Evolutionary conservation across 2,113 vertebrate genomes (phyloP).

Genomic region (Syngnathus floridae): DNA sequence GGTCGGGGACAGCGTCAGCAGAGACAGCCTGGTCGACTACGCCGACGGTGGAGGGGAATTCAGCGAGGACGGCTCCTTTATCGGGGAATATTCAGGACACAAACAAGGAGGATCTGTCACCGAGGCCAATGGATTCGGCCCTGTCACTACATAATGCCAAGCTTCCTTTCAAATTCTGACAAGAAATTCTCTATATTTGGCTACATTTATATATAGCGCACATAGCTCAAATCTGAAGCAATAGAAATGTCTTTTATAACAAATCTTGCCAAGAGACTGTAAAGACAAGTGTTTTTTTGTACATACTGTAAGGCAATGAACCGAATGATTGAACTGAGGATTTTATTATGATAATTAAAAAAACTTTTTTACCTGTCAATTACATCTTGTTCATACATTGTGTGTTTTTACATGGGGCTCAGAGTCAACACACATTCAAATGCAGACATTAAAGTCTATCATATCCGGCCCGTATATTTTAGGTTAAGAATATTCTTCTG

Average conservation of each 20-base stretch:
- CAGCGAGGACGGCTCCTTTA: slow-evolving; percentile 72
- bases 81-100: slow-evolving; percentile 62
- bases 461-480: neutral
- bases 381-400: neutral
- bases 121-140: slow-evolving; percentile 40
- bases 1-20: slow-evolving; percentile 51
- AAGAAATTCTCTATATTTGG: slow-evolving; percentile 19
- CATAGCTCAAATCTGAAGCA: slow-evolving; percentile 18
- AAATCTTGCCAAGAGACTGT: slow-evolving; percentile 11
- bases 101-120: slow-evolving; percentile 40
- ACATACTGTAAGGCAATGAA: slow-evolving; percentile 36
- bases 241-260: slow-evolving; percentile 22
- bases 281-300: slow-evolving; percentile 17
- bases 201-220: slow-evolving; percentile 11
- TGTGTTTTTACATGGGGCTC: neutral
- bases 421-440: neutral
- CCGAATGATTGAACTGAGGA: slow-evolving; percentile 17
- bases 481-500: neutral
- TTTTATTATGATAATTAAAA: slow-evolving; percentile 21
- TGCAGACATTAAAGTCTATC: neutral
- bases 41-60: slow-evolving; percentile 58
- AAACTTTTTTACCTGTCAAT: slow-evolving; percentile 36
- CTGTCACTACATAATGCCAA: slow-evolving; percentile 40
- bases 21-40: slow-evolving; percentile 59
- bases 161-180: slow-evolving; percentile 27